Evolutionary conservation across 1,140 invertebrate species (phyloP), one percentile per base, ranked within the genome.

Genomic region (Aleiodes sp.): DNA sequence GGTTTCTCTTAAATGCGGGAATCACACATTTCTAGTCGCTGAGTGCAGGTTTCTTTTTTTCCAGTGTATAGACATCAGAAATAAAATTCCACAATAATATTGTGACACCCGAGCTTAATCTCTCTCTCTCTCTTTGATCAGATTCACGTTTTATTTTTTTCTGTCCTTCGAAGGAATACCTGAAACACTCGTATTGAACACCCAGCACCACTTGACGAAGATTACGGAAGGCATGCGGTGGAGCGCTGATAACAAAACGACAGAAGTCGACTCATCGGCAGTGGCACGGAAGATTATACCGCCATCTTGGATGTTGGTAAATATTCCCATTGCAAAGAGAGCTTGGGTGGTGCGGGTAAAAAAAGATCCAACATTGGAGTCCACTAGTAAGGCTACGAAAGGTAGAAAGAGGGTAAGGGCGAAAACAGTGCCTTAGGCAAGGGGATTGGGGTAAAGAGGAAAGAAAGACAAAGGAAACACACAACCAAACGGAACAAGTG

Each of bases 291-390:
- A 64, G 62, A 64, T 64, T 64, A 64, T 64, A 26, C 76, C 76
- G 82, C 82, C 82, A 84, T 84, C 81, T 83, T 84, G 82, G 79
- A 84, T 84, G 82, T 84, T 84, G 78, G 83, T 84, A 64, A 64
- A 64, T 64, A 64, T 64, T 37, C 62, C 62, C 37, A 21, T 64
- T 64, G 62, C 26, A 68, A 68, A 56, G 62, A 46, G 62, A 64
- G 39, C 39, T 43, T 31, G 62, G 41, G 62, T 43, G 28, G 28
- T 19, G 35, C 29, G 29, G 52, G 39, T 66, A 33, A 68, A 68
- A 61, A 61, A 56, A 68, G 37, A 31, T 64, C 29, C 56, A 35
- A 43, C 43, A 56, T 61, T 52, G 46, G 57, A 43, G 66, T 68
- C 46, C 8, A 19, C 19, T 39, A 16, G 24, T 39, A 26, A 46